A percentile compares a stretch with the other conserved stretches of the same genome.
Evolutionary conservation across 37 sponge, comb jelly and placozoan genomes (phyloP).

Genomic region (Theonella swinhoei): DNA sequence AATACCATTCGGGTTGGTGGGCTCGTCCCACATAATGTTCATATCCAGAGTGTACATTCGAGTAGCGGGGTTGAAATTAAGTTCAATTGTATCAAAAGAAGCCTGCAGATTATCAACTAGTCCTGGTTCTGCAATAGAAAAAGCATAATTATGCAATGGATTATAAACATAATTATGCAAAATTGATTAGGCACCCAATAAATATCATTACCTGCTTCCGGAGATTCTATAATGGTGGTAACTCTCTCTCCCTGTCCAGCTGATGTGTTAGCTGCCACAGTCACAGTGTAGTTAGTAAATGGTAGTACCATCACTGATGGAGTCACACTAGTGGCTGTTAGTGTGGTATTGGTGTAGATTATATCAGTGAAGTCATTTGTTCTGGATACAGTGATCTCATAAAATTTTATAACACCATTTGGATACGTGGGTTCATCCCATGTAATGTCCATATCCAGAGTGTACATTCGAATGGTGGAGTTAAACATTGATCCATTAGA

Average conservation of each 20-base stretch:
- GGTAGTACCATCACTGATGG: not conserved
- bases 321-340: not conserved
- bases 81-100: not conserved
- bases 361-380: not conserved
- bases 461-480: not conserved
- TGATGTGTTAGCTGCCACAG: conserved; percentile 13
- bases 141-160: too few species aligned
- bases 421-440: not conserved
- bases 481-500: not conserved
- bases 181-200: too few species aligned
- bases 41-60: not conserved
- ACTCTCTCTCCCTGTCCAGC: conserved; percentile 6
- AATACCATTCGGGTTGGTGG: conserved; percentile 39
- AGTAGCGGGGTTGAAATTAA: not conserved
- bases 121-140: not conserved
- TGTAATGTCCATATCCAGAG: not conserved
- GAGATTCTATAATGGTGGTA: not conserved
- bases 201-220: conserved; percentile 57
- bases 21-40: conserved; percentile 16
- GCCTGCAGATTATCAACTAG: not conserved
- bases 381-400: not conserved
- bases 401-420: not conserved
- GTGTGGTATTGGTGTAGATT: not conserved
- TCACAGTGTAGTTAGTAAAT: conserved; percentile 15
- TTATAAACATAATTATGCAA: too few species aligned